Base-by-base conservation (phyloP, 2,797 vertebrate species). In the Neopelma chrysocephalum region DNA sequence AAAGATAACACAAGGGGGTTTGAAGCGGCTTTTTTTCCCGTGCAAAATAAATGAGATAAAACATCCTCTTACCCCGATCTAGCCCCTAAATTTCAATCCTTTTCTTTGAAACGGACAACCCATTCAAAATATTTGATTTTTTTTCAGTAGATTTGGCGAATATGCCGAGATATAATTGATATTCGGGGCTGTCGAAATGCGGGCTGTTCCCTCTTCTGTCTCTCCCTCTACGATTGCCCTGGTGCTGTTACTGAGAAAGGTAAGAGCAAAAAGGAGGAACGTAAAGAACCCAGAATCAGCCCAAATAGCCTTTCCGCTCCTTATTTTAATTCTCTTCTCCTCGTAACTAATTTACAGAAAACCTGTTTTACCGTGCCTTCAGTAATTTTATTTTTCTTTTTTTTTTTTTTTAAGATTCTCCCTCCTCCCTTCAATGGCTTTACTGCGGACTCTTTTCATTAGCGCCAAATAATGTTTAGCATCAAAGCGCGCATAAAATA, bases 371-470 rank as follows among this genome's bases (percentile, higher is more conserved):
- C 60, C 5, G 4, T 21, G 34, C 27, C 45, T 86, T 61, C 15
- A 20, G 51, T 27, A 4, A 18, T 45, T 25, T 31, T 10, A 9
- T 40, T 56, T 51, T 7, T 61, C 34, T 60, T 60, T 54, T 60
- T 56, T 51, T 7, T 56, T 43, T 60, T 65, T 54, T 60, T 47
- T 4, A 5, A 70, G n/a, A 2, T 50, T 82, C 29, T 93, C 42
- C 57, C 69, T 76, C 62, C n/a, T 4, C 61, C 68, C 29, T 95
- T 77, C 78, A 62, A 34, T 75, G 12, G 21, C 86, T 96, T 94
- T 14, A 64, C 48, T 8, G 79, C 45, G 65, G 82, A 45, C 34
- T 87, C 75, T 96, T 96, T 96, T 94, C 87, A 96, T 97, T 93
- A 93, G 50, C 58, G 3, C 61, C 79, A 27, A 93, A 87, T 84